These are phyloP conservation scores for Leptonema lineaticorne DNA, from an alignment of 1,140 invertebrate species.

Conservation along the genomic window DNA sequence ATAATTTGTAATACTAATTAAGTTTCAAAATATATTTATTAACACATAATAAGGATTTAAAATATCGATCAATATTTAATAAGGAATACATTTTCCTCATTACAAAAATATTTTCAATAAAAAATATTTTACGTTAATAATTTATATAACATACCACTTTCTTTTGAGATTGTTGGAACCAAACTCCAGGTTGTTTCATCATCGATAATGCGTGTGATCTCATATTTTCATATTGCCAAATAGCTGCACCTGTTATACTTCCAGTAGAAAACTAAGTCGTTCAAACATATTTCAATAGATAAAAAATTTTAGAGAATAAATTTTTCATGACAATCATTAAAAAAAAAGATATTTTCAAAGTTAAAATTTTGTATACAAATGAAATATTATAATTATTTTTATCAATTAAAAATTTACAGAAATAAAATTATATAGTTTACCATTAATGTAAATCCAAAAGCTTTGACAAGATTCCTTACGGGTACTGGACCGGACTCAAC, in stretches of 20 bases:
- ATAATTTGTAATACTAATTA: no score
- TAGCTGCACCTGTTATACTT: slow-evolving; percentile 72
- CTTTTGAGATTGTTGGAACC: slow-evolving; percentile 56
- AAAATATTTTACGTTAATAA: no score
- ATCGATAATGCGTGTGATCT: slow-evolving; percentile 62
- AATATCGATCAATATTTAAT: no score
- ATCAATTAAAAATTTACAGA: neutral
- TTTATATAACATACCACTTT: slow-evolving; percentile 48
- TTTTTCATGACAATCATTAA: neutral
- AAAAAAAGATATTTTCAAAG: neutral
- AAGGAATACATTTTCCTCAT: slow-evolving; percentile 25
- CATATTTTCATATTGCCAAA: slow-evolving; percentile 88
- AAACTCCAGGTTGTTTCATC: slow-evolving; percentile 57
- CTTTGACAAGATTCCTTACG: slow-evolving; percentile 60
- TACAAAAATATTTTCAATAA: no score
- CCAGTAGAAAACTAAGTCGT: slow-evolving; percentile 68
- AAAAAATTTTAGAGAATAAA: neutral
- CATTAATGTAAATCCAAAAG: slow-evolving; percentile 67
- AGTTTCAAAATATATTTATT: no score
- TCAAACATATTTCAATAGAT: neutral
- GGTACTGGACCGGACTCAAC: slow-evolving; percentile 49
- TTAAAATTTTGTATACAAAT: neutral
- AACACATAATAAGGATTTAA: no score
- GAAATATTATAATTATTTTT: neutral
- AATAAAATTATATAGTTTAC: slow-evolving; percentile 53